Conservation (phyloP, 1,140 invertebrate genomes). For the Tetramorium alpestre region DNA sequence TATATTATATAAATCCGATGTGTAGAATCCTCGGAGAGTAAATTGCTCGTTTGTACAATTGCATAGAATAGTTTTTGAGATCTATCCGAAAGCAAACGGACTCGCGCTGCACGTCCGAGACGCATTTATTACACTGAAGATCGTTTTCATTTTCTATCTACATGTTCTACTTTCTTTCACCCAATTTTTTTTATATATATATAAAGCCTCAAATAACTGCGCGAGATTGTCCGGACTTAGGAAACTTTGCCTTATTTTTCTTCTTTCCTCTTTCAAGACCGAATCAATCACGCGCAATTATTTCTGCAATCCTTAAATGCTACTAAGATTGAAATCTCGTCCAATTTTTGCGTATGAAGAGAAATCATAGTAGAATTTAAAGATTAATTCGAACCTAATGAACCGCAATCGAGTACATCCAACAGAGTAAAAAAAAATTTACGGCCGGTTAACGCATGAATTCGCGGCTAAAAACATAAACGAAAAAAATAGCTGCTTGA, state of each 20-base stretch:
- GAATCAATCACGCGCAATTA: slow-evolving; percentile 12
- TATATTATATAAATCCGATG: slow-evolving; percentile 20
- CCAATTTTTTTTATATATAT: slow-evolving; percentile 32
- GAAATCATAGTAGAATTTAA: slow-evolving; percentile 29
- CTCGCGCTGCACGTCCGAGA: slow-evolving; percentile 27
- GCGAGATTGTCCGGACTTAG: background rate
- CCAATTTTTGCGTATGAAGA: background rate
- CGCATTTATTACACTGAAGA: slow-evolving; percentile 21
- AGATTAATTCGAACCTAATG: background rate
- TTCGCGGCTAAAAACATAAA: background rate
- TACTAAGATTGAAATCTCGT: slow-evolving; percentile 19
- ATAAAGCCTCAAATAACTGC: slow-evolving; percentile 34
- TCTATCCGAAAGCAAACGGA: slow-evolving; percentile 53
- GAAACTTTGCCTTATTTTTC: background rate
- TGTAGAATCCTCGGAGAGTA: slow-evolving; percentile 17
- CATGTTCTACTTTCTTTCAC: slow-evolving; percentile 4
- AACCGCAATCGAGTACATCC: slow-evolving; percentile 16
- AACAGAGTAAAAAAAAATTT: background rate
- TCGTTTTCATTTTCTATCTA: slow-evolving; percentile 55
- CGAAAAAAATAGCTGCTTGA: background rate
- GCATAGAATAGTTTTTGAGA: slow-evolving; percentile 44
- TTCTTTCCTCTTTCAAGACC: slow-evolving; percentile 14
- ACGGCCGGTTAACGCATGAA: background rate
- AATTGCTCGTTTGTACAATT: slow-evolving; percentile 59
- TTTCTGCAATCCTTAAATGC: slow-evolving; percentile 23